These are phyloP conservation scores for Hypolimnas misippus DNA, from an alignment of 2,888 invertebrate genomes.

Conservation along the genomic window DNA sequence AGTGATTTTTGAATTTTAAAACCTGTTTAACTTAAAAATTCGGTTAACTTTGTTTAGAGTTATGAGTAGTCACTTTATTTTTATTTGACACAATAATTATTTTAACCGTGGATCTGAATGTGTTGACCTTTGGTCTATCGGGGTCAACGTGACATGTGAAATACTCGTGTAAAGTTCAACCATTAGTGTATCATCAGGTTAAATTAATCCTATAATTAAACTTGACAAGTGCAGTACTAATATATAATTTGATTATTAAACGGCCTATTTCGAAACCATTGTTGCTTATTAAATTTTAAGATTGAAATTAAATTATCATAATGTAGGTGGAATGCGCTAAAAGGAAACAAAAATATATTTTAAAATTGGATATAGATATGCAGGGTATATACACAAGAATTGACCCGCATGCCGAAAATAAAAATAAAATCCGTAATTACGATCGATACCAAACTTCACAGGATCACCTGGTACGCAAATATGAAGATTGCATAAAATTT, in stretches of 20 bases:
- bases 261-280: too few species aligned
- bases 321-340: too few species aligned
- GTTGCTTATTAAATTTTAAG: too few species aligned
- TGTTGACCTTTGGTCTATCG: slow-evolving; percentile 13
- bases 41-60: background rate
- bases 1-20: background rate
- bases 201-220: slow-evolving; percentile 10
- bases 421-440: too few species aligned
- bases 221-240: slow-evolving; percentile 1
- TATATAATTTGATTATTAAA: background rate
- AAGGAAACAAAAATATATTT: too few species aligned
- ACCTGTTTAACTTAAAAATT: background rate
- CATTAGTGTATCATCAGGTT: slow-evolving; percentile 18
- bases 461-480: too few species aligned
- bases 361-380: too few species aligned
- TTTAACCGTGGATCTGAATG: slow-evolving; percentile 8
- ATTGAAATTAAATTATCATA: too few species aligned
- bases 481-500: too few species aligned
- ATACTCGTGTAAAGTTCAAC: slow-evolving; percentile 23
- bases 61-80: background rate
- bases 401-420: too few species aligned
- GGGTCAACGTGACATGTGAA: slow-evolving; percentile 20
- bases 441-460: too few species aligned
- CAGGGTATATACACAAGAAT: too few species aligned
- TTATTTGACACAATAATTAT: slow-evolving; percentile 7